Evolutionary conservation across 1,140 invertebrate species (phyloP).

Genomic region (Brachionus calyciflorus): DNA sequence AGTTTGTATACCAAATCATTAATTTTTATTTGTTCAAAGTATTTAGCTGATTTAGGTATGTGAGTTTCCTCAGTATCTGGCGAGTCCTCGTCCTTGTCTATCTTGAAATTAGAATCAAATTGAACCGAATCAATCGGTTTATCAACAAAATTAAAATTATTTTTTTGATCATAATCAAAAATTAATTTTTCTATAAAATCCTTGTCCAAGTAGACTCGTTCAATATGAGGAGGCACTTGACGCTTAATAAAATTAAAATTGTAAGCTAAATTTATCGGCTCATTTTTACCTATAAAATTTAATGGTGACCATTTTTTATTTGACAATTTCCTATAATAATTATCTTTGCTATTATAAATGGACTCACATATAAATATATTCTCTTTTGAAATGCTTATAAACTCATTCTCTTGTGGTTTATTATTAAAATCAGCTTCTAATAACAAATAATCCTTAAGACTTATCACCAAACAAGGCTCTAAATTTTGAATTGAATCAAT

Average conservation of each 20-base stretch:
- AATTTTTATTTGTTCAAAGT: conserved; percentile 20
- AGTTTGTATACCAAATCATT: not conserved
- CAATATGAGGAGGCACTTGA: not conserved
- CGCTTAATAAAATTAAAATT: conserved; percentile 11
- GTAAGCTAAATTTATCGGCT: not conserved
- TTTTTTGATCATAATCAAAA: too few species aligned
- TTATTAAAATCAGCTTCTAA: not conserved
- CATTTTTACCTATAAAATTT: not conserved
- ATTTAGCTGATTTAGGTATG: not conserved
- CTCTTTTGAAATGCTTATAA: not conserved
- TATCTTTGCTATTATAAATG: not conserved
- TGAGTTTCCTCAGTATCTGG: not conserved
- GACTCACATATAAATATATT: conserved; percentile 31
- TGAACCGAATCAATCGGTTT: not conserved
- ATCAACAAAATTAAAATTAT: not conserved
- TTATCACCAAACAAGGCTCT: not conserved
- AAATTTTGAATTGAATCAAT: not conserved
- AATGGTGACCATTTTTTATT: conserved; percentile 41
- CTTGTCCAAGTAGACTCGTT: too few species aligned
- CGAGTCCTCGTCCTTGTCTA: not conserved
- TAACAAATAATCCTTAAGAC: conserved; percentile 10
- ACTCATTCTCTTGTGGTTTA: not conserved
- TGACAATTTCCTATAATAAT: not conserved
- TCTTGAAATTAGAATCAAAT: not conserved
- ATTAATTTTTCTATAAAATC: too few species aligned